Evolutionary conservation across 2,797 vertebrate genomes (phyloP).

Genomic region (Menidia menidia): DNA sequence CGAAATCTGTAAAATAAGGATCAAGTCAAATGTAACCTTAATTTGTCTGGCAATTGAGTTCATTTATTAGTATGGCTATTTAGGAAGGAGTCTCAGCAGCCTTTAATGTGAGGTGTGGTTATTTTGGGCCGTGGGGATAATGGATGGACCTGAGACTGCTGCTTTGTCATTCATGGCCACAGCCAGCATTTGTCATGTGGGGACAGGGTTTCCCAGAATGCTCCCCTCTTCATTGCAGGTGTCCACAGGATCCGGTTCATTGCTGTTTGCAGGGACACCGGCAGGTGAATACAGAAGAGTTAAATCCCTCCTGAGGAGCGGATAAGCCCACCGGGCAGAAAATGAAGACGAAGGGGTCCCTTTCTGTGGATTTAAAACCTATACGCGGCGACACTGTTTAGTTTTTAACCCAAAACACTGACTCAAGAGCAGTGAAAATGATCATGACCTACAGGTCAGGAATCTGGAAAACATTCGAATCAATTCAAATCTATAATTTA

Average conservation of each 20-base stretch:
- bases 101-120: slow-evolving; percentile 43
- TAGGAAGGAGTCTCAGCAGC: slow-evolving; percentile 57
- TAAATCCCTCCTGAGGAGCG: slow-evolving; percentile 11
- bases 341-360: too few species aligned
- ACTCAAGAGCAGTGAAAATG: background rate
- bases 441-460: background rate
- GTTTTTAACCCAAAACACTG: background rate
- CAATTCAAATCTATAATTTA: background rate
- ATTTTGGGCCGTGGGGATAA: slow-evolving; percentile 49
- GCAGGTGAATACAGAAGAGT: slow-evolving; percentile 1
- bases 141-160: slow-evolving; percentile 21
- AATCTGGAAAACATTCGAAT: background rate
- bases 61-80: slow-evolving; percentile 73
- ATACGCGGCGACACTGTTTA: background rate
- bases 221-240: slow-evolving; percentile 42
- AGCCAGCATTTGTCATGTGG: slow-evolving; percentile 43
- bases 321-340: background rate
- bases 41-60: slow-evolving; percentile 80
- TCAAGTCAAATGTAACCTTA: slow-evolving; percentile 84
- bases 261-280: slow-evolving; percentile 24
- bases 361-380: background rate
- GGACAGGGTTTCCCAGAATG: slow-evolving; percentile 38
- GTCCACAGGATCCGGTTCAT: slow-evolving; percentile 28
- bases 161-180: slow-evolving; percentile 40
- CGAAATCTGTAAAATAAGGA: slow-evolving; percentile 86